Evolutionary conservation across 2,797 vertebrate genomes (phyloP).

Genomic region (Anniella stebbinsi): DNA sequence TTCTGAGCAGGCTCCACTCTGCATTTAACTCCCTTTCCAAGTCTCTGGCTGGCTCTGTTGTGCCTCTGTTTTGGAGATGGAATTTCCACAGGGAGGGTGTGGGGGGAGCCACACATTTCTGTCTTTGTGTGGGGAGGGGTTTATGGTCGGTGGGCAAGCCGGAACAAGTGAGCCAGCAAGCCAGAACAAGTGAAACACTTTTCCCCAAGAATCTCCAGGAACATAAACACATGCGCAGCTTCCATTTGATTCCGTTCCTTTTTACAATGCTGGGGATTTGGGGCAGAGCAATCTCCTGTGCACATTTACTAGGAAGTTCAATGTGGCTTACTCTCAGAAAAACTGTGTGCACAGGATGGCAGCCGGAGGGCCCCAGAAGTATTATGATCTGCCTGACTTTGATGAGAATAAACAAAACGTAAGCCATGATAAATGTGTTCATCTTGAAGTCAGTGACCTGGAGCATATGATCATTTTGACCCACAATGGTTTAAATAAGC

Average conservation of each 20-base stretch:
- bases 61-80: conserved; percentile 57
- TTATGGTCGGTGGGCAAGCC: neutral
- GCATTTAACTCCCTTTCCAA: conserved; percentile 37
- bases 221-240: neutral
- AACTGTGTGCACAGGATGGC: too few species aligned
- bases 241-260: neutral
- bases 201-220: neutral
- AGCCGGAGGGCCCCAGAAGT: too few species aligned
- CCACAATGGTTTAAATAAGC: too few species aligned
- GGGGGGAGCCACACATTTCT: neutral
- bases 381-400: too few species aligned
- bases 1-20: conserved; percentile 43
- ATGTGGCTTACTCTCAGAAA: neutral
- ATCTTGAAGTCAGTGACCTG: too few species aligned
- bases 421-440: too few species aligned
- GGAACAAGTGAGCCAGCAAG: neutral
- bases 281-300: neutral
- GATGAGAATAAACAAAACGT: too few species aligned
- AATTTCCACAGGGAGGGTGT: conserved; percentile 26
- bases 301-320: too few species aligned
- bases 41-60: neutral
- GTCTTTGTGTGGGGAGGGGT: fast-evolving
- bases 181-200: neutral
- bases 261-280: neutral
- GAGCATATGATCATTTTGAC: too few species aligned